A percentile compares a stretch with the other conserved stretches of the same genome.
Evolutionary conservation across 2,797 vertebrate genomes (phyloP).

Genomic region (Ammospiza maritima): DNA sequence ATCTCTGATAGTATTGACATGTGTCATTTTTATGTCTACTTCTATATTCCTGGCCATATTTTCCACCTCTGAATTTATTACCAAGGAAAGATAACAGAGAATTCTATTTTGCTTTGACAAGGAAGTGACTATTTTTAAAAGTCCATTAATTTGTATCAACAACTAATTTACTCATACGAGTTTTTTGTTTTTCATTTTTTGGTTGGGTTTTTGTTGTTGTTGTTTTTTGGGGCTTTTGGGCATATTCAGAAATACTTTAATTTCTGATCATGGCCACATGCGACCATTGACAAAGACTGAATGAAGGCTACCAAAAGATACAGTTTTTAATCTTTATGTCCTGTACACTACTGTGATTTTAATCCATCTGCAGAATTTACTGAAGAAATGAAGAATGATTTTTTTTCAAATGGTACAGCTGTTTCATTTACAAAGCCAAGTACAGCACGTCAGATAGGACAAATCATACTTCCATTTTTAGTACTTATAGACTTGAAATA

Average conservation of each 20-base stretch:
- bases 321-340: slow-evolving; percentile 15
- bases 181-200: neutral
- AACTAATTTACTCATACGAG: neutral
- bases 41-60: neutral
- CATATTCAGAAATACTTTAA: neutral
- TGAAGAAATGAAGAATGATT: neutral
- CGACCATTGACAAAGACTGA: neutral
- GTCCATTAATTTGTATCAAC: neutral
- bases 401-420: neutral
- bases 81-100: neutral
- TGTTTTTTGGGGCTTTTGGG: neutral
- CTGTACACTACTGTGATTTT: neutral
- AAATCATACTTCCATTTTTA: neutral
- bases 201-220: neutral
- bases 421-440: neutral
- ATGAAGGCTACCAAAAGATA: neutral
- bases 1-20: neutral
- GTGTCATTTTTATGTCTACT: neutral
- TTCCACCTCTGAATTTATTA: neutral
- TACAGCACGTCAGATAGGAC: neutral
- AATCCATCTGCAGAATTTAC: neutral
- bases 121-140: neutral
- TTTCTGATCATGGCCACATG: neutral
- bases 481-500: neutral
- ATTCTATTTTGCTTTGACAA: neutral